These are phyloP conservation scores for Amia ocellicauda DNA, from an alignment of 2,113 vertebrate genomes.

Conservation along the genomic window DNA sequence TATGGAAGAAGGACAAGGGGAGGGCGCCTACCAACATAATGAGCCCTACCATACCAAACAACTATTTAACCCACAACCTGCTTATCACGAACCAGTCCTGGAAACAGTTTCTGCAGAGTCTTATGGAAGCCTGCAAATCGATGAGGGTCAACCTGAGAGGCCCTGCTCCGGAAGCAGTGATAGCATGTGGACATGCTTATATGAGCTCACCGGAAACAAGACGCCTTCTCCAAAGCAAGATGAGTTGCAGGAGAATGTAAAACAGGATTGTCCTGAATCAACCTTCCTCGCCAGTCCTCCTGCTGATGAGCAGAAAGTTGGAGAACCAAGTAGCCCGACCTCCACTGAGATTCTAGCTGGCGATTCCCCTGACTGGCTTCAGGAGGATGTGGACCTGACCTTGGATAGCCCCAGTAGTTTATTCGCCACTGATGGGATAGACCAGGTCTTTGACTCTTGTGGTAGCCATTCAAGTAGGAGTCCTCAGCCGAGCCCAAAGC, in stretches of 20 bases:
- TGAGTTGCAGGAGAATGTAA: too few relatives aligned
- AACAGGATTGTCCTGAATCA: background rate
- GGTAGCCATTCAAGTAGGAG: background rate
- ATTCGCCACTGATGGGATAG: conserved; percentile 7
- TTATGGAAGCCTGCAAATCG: too few relatives aligned
- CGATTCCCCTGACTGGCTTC: conserved; percentile 20
- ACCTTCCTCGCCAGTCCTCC: background rate
- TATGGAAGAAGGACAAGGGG: background rate
- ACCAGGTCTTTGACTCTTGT: background rate
- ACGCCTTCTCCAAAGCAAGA: too few relatives aligned
- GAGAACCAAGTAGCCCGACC: conserved; percentile 16
- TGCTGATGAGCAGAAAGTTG: background rate
- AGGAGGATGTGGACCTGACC: conserved; percentile 14
- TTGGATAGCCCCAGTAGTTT: conserved; percentile 9
- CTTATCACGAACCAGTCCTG: too few relatives aligned
- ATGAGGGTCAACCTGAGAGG: too few relatives aligned
- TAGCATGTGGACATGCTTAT: too few relatives aligned
- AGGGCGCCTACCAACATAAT: background rate
- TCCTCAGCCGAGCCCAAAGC: conserved; percentile 12
- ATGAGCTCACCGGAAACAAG: too few relatives aligned
- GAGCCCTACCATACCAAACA: background rate
- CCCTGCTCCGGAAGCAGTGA: too few relatives aligned
- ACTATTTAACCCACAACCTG: too few relatives aligned
- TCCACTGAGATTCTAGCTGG: conserved; percentile 29
- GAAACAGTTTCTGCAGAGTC: too few relatives aligned